These are phyloP conservation scores for Rhineura floridana DNA, from an alignment of 2,113 vertebrate genomes.

Conservation along the genomic window DNA sequence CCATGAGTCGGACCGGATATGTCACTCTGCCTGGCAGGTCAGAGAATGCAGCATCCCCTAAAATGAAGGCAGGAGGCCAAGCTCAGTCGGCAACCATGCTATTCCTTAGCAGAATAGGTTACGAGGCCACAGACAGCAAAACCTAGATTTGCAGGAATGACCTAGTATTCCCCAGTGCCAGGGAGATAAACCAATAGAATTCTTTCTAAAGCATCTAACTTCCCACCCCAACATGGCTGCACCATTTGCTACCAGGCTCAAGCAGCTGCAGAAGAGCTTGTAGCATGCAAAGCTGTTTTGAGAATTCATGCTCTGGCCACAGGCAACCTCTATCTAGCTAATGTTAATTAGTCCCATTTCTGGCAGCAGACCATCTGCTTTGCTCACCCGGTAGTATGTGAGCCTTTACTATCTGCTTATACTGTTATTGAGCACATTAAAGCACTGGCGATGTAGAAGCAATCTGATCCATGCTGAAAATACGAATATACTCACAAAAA, in stretches of 20 bases:
- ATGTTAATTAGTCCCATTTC: constrained; percentile 32
- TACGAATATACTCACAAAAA: not conserved
- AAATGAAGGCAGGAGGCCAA: constrained; percentile 67
- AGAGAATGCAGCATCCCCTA: constrained; percentile 53
- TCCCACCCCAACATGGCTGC: not conserved
- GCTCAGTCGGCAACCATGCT: constrained; percentile 32
- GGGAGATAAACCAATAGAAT: not conserved
- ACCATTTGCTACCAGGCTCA: constrained; percentile 3
- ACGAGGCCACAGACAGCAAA: constrained; percentile 39
- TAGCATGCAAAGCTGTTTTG: fast-evolving
- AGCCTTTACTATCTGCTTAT: not conserved
- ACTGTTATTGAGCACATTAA: not conserved
- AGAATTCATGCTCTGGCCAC: not conserved
- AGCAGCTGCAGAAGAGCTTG: not conserved
- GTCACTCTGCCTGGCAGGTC: constrained; percentile 63
- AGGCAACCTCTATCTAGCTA: not conserved
- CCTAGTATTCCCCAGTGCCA: not conserved
- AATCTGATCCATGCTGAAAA: not conserved
- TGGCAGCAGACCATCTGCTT: constrained; percentile 52
- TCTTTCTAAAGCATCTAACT: not conserved
- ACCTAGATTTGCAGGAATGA: constrained; percentile 12
- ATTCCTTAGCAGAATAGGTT: constrained; percentile 33
- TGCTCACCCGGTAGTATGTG: not conserved
- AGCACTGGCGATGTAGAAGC: constrained; percentile 1
- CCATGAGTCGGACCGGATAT: constrained; percentile 47